Evolutionary conservation across 2,888 invertebrate species (phyloP).

Genomic region (Cyclophora albipunctata): DNA sequence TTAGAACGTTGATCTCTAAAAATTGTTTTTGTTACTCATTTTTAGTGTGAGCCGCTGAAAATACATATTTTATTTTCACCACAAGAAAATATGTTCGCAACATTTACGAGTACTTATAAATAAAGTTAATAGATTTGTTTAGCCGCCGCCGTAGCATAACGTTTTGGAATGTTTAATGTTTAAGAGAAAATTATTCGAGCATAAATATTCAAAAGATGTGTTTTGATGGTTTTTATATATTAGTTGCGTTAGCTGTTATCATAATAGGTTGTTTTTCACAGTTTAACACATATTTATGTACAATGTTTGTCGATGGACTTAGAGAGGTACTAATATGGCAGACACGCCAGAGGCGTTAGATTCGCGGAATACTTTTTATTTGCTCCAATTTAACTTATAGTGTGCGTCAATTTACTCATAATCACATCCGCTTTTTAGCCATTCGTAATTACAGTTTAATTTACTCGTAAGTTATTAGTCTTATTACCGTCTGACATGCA

Average conservation of each 20-base stretch:
- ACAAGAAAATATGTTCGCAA: too few species aligned
- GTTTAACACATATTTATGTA: constrained; percentile 5
- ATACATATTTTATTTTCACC: too few species aligned
- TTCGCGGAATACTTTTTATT: constrained; percentile 29
- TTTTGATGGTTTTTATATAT: too few species aligned
- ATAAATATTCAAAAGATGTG: too few species aligned
- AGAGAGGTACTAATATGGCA: constrained; percentile 21
- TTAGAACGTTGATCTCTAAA: constrained; percentile 23
- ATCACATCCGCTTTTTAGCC: constrained; percentile 25
- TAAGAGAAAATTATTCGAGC: too few species aligned
- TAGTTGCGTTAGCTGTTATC: constrained; percentile 3
- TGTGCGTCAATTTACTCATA: constrained; percentile 19
- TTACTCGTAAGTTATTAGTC: constrained; percentile 13
- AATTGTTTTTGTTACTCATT: constrained; percentile 21
- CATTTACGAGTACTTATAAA: neutral
- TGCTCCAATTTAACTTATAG: constrained; percentile 24
- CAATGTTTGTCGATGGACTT: constrained; percentile 17
- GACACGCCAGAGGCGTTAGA: constrained; percentile 13
- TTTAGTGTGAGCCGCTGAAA: constrained; percentile 3
- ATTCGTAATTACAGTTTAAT: constrained; percentile 18
- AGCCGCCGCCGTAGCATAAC: neutral
- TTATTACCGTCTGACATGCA: constrained; percentile 13
- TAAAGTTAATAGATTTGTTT: neutral
- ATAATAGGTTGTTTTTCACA: neutral
- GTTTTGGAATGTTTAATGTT: neutral